These are phyloP conservation scores for Apoda limacodes DNA, from an alignment of 2,888 invertebrate genomes.

Conservation along the genomic window DNA sequence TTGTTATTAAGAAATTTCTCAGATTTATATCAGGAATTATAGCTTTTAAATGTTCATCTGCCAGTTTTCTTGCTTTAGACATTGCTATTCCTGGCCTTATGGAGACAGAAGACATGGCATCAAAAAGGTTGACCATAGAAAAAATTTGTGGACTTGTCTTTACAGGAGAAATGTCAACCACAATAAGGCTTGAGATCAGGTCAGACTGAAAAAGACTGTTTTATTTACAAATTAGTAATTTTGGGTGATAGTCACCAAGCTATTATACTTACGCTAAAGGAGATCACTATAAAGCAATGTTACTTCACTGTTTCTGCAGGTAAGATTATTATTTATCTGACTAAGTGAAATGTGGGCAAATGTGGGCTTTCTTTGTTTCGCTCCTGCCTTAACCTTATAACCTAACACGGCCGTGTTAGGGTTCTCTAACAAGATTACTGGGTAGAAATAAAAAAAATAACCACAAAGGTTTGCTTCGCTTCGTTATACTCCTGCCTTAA, in stretches of 20 bases:
- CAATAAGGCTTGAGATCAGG: conserved; percentile 73
- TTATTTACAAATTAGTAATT: background rate
- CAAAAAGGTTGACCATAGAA: conserved; percentile 74
- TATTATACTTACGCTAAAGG: background rate
- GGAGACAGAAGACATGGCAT: conserved; percentile 72
- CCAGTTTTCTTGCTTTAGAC: conserved; percentile 76
- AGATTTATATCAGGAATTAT: conserved; percentile 70
- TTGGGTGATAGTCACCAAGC: background rate
- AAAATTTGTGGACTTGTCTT: conserved; percentile 72
- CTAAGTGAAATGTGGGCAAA: too few relatives aligned
- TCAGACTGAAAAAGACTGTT: conserved; percentile 57
- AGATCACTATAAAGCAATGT: background rate
- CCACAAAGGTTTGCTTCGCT: too few relatives aligned
- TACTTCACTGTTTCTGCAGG: too few relatives aligned
- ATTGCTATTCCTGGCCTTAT: conserved; percentile 73
- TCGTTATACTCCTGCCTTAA: too few relatives aligned
- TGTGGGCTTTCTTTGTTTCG: too few relatives aligned
- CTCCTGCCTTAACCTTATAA: too few relatives aligned
- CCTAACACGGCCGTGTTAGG: too few relatives aligned
- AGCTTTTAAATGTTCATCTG: conserved; percentile 71
- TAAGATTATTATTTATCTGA: too few relatives aligned
- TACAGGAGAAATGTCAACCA: conserved; percentile 80
- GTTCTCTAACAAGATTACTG: too few relatives aligned
- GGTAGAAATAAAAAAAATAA: too few relatives aligned
- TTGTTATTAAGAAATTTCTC: conserved; percentile 86